Conservation (phyloP, 1,140 invertebrate genomes). For the Zophobas morio region DNA sequence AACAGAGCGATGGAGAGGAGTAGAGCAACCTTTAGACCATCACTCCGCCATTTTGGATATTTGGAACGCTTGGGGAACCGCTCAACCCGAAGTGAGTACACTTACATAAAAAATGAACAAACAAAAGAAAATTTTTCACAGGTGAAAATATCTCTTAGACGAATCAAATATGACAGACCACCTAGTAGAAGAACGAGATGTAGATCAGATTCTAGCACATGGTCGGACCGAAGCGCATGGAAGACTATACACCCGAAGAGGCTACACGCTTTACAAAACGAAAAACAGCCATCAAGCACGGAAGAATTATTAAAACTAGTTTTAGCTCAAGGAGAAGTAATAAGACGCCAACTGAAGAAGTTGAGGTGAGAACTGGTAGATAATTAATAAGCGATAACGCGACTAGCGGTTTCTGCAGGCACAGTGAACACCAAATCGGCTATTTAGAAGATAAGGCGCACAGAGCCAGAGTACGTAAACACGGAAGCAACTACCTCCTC, state of each 20-base stretch:
- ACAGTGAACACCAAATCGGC: conserved; percentile 85
- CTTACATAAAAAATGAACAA: background rate
- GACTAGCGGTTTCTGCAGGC: conserved; percentile 69
- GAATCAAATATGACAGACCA: conserved; percentile 61
- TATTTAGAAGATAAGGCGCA: conserved; percentile 84
- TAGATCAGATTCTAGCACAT: conserved; percentile 63
- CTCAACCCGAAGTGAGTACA: conserved; percentile 76
- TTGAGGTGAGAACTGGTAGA: conserved; percentile 68
- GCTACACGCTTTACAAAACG: conserved; percentile 63
- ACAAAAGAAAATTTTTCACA: conserved; percentile 44
- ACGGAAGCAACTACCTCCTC: conserved; percentile 86
- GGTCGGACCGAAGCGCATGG: conserved; percentile 63
- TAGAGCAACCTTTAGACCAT: conserved; percentile 79
- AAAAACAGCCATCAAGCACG: conserved; percentile 70
- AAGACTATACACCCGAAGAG: conserved; percentile 66
- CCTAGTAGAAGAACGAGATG: conserved; percentile 60
- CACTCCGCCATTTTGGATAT: conserved; percentile 81
- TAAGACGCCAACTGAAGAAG: conserved; percentile 80
- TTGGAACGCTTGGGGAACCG: conserved; percentile 82
- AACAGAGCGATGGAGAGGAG: conserved; percentile 76
- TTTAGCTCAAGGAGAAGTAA: conserved; percentile 85
- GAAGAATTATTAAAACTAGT: conserved; percentile 83
- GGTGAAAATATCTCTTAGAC: conserved; percentile 66
- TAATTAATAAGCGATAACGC: conserved; percentile 11
- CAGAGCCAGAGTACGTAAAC: conserved; percentile 76